Percentiles rank a stretch among this genome's conserved stretches.
Conservation (phyloP, 2,113 vertebrate species). For the Chaetops frenatus region DNA sequence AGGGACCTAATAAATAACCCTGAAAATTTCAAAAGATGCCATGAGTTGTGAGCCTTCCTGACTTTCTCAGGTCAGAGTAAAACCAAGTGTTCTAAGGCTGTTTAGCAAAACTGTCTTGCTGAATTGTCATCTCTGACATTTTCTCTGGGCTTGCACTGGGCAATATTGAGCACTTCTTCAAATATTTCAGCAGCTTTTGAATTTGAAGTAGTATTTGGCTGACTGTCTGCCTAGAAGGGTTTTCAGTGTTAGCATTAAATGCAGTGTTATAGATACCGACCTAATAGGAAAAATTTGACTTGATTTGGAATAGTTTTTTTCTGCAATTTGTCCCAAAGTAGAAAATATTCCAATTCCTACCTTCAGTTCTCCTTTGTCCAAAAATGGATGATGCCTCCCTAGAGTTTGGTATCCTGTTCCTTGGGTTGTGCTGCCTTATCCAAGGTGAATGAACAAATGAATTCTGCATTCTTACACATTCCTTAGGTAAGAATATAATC, state of each 20-base stretch:
- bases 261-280: neutral
- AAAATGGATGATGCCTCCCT: neutral
- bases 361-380: neutral
- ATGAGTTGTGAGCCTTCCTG: neutral
- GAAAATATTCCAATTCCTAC: neutral
- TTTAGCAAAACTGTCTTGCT: neutral
- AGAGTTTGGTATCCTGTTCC: rapidly evolving
- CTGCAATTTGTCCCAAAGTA: neutral
- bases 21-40: neutral
- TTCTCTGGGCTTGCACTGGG: neutral
- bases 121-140: neutral
- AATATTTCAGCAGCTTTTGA: neutral
- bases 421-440: neutral
- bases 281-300: neutral
- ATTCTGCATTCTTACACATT: neutral
- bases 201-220: neutral
- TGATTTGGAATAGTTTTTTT: neutral
- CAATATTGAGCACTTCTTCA: neutral
- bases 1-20: neutral
- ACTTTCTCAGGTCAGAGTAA: neutral
- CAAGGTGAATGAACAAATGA: neutral
- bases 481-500: neutral
- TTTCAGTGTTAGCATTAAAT: neutral
- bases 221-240: neutral
- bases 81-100: neutral